Evolutionary conservation across 2,113 vertebrate genomes (phyloP).

Genomic region (Corythoichthys intestinalis): DNA sequence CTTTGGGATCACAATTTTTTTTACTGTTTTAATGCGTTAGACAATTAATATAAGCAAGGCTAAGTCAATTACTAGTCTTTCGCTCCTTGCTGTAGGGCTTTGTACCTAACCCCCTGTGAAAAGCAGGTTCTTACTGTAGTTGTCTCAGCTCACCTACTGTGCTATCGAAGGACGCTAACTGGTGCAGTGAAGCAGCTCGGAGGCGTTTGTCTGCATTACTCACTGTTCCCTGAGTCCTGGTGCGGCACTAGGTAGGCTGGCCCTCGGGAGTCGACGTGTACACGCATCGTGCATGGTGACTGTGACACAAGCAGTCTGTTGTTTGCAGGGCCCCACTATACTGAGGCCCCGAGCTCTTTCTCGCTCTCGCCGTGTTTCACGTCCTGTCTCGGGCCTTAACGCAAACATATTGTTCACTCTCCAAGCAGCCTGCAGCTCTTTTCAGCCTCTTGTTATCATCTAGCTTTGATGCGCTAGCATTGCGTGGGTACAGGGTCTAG

Average conservation of each 20-base stretch:
- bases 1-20: too few relatives aligned
- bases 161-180: constrained; percentile 28
- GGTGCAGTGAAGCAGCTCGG: constrained; percentile 44
- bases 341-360: constrained; percentile 56
- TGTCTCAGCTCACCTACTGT: constrained; percentile 13
- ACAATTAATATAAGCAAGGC: too few relatives aligned
- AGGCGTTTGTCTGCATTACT: constrained; percentile 64
- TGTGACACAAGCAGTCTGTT: constrained; percentile 72
- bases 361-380: constrained; percentile 40
- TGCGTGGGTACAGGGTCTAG: constrained; percentile 5
- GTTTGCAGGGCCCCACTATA: constrained; percentile 54
- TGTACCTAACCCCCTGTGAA: background rate
- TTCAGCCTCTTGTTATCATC: constrained; percentile 11
- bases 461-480: constrained; percentile 19
- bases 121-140: background rate
- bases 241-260: constrained; percentile 65
- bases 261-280: constrained; percentile 57
- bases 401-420: constrained; percentile 69
- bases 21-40: background rate
- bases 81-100: background rate
- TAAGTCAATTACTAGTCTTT: background rate
- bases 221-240: constrained; percentile 59
- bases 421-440: constrained; percentile 47
- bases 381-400: constrained; percentile 60
- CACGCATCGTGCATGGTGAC: constrained; percentile 33